A percentile compares a stretch with the other conserved stretches of the same genome.
Conservation (phyloP, 2,888 invertebrate genomes). For the Nasonovia ribisnigri region DNA sequence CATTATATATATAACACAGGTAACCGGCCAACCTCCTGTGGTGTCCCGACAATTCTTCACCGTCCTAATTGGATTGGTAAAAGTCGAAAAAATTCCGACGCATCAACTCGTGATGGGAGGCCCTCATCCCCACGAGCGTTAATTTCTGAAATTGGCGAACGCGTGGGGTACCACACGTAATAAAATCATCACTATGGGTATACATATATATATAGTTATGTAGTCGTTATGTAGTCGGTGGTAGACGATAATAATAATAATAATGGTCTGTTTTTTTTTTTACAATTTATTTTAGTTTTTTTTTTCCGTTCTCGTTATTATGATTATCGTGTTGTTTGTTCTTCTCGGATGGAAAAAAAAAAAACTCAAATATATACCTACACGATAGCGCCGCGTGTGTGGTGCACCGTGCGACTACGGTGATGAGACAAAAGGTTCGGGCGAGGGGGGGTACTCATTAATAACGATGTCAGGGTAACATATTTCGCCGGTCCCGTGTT, state of each 20-base stretch:
- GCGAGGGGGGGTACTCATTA: conserved; percentile 48
- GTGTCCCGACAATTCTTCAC: conserved; percentile 37
- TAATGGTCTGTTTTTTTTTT: background rate
- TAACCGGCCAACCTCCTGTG: conserved; percentile 47
- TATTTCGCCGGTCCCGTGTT: conserved; percentile 46
- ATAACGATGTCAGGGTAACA: conserved; percentile 61
- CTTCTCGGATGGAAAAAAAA: conserved; percentile 11
- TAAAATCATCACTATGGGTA: background rate
- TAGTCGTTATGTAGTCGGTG: background rate
- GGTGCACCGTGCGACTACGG: background rate
- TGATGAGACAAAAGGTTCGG: conserved; percentile 34
- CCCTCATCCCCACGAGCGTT: background rate
- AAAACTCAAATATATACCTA: conserved; percentile 33
- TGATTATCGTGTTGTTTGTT: conserved; percentile 60
- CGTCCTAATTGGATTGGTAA: conserved; percentile 60
- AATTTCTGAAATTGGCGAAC: conserved; percentile 41
- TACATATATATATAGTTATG: background rate
- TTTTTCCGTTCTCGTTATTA: conserved; percentile 23
- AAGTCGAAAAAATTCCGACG: conserved; percentile 52
- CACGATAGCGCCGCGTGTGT: conserved; percentile 26
- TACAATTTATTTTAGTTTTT: conserved; percentile 31
- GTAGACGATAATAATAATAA: conserved; percentile 24
- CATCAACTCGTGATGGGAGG: conserved; percentile 9
- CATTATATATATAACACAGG: background rate
- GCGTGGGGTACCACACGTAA: background rate